Conservation (phyloP, 2,888 invertebrate species). For the Eilema griseolum region DNA sequence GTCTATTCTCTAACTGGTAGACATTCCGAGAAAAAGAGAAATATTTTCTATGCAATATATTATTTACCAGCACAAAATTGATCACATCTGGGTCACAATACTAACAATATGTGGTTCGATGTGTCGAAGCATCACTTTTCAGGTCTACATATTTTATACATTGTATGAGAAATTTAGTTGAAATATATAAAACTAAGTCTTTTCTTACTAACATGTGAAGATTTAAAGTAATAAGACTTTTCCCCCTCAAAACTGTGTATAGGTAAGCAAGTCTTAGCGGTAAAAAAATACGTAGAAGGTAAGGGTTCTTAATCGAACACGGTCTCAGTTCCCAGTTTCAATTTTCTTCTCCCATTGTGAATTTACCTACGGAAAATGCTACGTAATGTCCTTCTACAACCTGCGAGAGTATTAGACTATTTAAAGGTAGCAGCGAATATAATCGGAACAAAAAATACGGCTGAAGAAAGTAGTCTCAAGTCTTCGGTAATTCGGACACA, state of each 20-base stretch:
- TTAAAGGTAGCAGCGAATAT: conserved; percentile 21
- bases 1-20: background rate
- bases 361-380: conserved; percentile 24
- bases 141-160: background rate
- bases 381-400: conserved; percentile 24
- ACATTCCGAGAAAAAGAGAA: background rate
- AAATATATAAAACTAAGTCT: background rate
- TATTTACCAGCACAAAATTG: background rate
- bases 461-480: conserved; percentile 20
- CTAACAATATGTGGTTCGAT: background rate
- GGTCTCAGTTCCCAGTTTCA: conserved; percentile 18
- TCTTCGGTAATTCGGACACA: conserved; percentile 32
- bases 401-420: conserved; percentile 32
- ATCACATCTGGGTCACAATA: background rate
- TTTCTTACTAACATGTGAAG: background rate
- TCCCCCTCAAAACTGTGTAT: background rate
- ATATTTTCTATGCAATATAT: background rate
- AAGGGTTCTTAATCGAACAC: conserved; percentile 11
- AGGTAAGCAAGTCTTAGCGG: background rate
- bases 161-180: background rate
- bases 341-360: conserved; percentile 23
- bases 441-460: conserved; percentile 33
- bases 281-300: conserved; percentile 14
- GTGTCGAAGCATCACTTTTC: background rate
- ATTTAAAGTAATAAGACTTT: background rate